Evolutionary conservation across 2,797 vertebrate species (phyloP).

Genomic region (Sciurus carolinensis): DNA sequence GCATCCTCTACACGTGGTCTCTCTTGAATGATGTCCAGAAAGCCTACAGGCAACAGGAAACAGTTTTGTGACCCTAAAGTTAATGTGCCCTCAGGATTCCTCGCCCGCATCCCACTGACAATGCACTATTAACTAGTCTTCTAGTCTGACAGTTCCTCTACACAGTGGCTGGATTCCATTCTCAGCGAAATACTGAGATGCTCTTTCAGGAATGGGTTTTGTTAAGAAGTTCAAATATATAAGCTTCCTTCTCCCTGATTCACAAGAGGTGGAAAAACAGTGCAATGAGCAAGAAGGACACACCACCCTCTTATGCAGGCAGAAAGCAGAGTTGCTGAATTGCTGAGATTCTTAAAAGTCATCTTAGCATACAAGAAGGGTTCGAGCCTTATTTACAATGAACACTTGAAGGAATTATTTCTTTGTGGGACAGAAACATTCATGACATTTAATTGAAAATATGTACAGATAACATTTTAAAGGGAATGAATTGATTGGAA

Average conservation of each 20-base stretch:
- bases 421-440: not conserved
- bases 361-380: not conserved
- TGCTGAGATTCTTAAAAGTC: not conserved
- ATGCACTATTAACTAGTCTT: not conserved
- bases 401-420: slow-evolving; percentile 7
- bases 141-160: not conserved
- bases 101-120: not conserved
- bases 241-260: not conserved
- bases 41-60: not conserved
- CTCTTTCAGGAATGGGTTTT: not conserved
- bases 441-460: not conserved
- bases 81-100: not conserved
- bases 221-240: not conserved
- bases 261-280: not conserved
- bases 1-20: not conserved
- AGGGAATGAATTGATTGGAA: not conserved
- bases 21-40: not conserved
- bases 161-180: not conserved
- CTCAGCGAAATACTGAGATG: not conserved
- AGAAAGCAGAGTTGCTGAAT: not conserved
- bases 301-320: not conserved
- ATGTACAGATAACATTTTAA: not conserved
- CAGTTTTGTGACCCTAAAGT: not conserved
- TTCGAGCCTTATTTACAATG: not conserved
- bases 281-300: not conserved